These are phyloP conservation scores for Neodiprion fabricii DNA, from an alignment of 1,140 invertebrate species.

Conservation along the genomic window DNA sequence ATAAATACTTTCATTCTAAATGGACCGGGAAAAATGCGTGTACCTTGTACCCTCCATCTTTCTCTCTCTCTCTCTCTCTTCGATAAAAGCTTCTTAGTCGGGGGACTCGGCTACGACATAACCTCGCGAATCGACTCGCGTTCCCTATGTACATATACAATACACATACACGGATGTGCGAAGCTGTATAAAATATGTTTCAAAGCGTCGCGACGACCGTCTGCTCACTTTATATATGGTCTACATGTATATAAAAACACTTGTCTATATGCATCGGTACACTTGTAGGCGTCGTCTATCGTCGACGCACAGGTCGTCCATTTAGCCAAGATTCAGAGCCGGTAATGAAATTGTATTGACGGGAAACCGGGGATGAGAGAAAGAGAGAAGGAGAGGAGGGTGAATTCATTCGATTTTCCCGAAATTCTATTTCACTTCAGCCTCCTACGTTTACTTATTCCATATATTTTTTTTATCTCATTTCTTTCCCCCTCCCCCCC, in stretches of 20 bases:
- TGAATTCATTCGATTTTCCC: not conserved
- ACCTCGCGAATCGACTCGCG: not conserved
- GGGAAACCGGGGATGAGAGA: not conserved
- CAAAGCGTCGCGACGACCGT: not conserved
- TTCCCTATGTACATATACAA: not conserved
- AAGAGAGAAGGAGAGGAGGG: not conserved
- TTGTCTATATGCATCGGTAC: not conserved
- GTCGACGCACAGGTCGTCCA: constrained; percentile 14
- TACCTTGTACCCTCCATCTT: no score
- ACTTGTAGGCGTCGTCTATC: not conserved
- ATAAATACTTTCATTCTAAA: constrained; percentile 44
- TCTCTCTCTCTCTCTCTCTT: not conserved
- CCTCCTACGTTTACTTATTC: not conserved
- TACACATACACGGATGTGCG: constrained; percentile 23
- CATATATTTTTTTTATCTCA: not conserved
- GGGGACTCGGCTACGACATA: not conserved
- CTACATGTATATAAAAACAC: not conserved
- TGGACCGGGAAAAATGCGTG: constrained; percentile 20
- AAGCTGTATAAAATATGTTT: constrained; percentile 15
- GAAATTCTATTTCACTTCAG: not conserved
- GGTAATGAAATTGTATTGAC: constrained; percentile 28
- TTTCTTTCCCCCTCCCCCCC: no score
- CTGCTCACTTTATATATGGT: not conserved
- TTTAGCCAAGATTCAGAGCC: constrained; percentile 16
- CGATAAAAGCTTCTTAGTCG: not conserved